Base-by-base conservation (phyloP, 2,888 invertebrate species). In the Stomorhina lunata region DNA sequence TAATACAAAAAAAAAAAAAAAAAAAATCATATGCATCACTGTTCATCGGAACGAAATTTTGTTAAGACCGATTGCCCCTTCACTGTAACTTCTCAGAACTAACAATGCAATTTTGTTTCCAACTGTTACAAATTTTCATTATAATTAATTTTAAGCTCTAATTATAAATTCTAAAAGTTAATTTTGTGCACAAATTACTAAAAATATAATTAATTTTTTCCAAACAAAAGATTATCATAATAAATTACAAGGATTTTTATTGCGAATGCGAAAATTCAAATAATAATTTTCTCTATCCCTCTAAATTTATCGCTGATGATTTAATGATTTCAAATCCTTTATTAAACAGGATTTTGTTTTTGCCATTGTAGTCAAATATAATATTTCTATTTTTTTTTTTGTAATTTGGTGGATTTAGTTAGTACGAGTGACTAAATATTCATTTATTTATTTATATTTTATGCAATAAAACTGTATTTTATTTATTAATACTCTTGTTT, bases 321-420 rank as follows among this genome's bases (percentile, higher is more conserved):
- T 75, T 66, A 65, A 43, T 55, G 75, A 17, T 9, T 45, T 2
- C 25, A 68, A 68, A 61, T 61, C 50, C 37, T 48, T 48, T 45
- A 63, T 79, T 65, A 45, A 66, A 66, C 25, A 66, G 17, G 43
- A 65, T 55, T 45, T 57, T 17, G 6, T 61, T 50, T 17, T 63
- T 55, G 55, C 17, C 20, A 27, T 43, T 22, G 15, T 37, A 7
- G n/a, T n/a, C n/a, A n/a, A n/a, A n/a, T n/a, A n/a, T n/a, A n/a
- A n/a, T n/a, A n/a, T n/a, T n/a, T n/a, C n/a, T n/a, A n/a, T n/a
- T n/a, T n/a, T n/a, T n/a, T 20, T 20, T 27, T 57, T 63, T 63
- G 6, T 34, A 25, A 17, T 45, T 20, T 61, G 37, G 27, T 29
- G 22, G 53, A 55, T 55, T 65, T 53, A n/a, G n/a, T n/a, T n/a